These are phyloP conservation scores for Strix uralensis DNA, from an alignment of 2,113 vertebrate genomes.

Conservation along the genomic window DNA sequence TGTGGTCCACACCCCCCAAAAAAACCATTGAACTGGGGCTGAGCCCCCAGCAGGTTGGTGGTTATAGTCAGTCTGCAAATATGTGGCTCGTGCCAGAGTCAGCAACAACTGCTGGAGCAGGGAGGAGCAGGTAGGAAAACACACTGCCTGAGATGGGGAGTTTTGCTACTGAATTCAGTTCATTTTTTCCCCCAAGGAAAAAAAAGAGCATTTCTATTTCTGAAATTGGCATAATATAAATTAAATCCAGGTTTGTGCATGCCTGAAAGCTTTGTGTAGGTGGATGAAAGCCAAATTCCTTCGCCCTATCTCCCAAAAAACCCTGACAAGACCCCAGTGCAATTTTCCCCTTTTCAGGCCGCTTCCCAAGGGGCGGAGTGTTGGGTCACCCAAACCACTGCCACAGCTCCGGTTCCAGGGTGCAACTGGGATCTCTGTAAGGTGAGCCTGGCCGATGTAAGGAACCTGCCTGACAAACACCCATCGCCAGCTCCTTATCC, in stretches of 20 bases:
- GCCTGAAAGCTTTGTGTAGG: not conserved
- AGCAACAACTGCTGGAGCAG: not conserved
- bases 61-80: not conserved
- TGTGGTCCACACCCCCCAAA: not conserved
- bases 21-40: too few relatives aligned
- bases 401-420: not conserved
- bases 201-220: not conserved
- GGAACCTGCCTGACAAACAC: not conserved
- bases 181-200: not conserved
- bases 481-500: not conserved
- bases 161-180: not conserved
- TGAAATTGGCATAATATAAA: not conserved
- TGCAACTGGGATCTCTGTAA: not conserved
- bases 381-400: fast-evolving
- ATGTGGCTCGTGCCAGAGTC: not conserved
- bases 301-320: not conserved
- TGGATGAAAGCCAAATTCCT: not conserved
- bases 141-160: not conserved
- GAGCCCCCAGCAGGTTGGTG: not conserved
- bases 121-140: not conserved
- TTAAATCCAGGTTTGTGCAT: not conserved
- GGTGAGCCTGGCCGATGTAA: fast-evolving
- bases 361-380: fast-evolving
- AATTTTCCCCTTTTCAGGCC: not conserved
- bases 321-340: not conserved